phyloP scores from a whole-genome alignment of 2,797 vertebrate genomes.

The Rhabdophis nuchalis region DNA sequence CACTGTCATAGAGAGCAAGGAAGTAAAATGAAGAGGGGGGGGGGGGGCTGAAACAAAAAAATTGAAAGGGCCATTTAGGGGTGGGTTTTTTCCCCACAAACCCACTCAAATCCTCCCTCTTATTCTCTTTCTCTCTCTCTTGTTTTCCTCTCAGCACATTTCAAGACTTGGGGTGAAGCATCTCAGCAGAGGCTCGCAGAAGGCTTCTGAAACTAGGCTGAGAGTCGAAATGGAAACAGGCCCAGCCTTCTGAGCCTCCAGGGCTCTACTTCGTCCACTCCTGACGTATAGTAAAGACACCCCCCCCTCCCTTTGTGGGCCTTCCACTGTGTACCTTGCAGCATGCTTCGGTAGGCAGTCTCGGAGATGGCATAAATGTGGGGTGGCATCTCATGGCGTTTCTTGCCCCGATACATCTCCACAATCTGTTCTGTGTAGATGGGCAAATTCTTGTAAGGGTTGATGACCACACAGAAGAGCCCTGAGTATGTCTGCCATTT shows the following conservation, averaged over 20 bases:
- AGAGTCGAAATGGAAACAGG: not conserved
- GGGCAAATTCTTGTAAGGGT: constrained; percentile 90
- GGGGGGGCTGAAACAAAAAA: not conserved
- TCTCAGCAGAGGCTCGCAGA: not conserved
- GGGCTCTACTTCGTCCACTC: not conserved
- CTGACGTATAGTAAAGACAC: not conserved
- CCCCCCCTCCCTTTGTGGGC: rapidly evolving
- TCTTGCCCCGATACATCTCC: constrained; percentile 92
- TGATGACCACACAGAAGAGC: constrained; percentile 92
- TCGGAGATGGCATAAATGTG: constrained; percentile 93
- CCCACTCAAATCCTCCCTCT: not conserved
- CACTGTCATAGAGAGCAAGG: not conserved
- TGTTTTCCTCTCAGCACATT: not conserved
- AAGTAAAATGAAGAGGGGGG: not conserved
- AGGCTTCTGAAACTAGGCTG: not conserved
- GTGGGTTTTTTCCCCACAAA: not conserved
- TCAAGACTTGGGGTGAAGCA: not conserved
- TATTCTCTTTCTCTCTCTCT: not conserved
- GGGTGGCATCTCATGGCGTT: constrained; percentile 90
- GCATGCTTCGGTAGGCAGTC: constrained; percentile 91
- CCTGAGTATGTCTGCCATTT: constrained; percentile 85
- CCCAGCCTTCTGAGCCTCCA: not conserved
- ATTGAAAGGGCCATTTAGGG: not conserved
- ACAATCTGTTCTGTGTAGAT: constrained; percentile 92
- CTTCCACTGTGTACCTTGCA: constrained; percentile 74